phyloP scores from a whole-genome alignment of 2,888 invertebrate species.

The Carterocephalus palaemon region DNA sequence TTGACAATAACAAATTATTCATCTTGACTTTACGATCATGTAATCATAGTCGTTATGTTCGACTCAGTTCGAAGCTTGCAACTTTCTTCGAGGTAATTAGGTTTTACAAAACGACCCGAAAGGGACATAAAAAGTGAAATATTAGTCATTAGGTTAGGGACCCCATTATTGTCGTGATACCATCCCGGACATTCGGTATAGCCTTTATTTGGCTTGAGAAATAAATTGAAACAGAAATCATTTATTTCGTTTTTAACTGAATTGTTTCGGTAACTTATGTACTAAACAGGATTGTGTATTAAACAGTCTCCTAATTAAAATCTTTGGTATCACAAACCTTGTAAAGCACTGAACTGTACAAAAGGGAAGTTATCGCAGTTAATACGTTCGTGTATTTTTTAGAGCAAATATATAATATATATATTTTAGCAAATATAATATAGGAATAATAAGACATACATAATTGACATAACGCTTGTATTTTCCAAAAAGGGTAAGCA shows the following conservation, averaged over 20 bases:
- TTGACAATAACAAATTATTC: constrained; percentile 45
- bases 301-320: too few species aligned
- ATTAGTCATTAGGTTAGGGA: constrained; percentile 45
- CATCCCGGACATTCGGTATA: constrained; percentile 22
- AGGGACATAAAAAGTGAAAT: constrained; percentile 33
- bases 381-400: too few species aligned
- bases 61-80: constrained; percentile 33
- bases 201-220: constrained; percentile 13
- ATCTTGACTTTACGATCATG: constrained; percentile 47
- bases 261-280: not conserved
- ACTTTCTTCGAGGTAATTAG: constrained; percentile 50
- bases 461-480: too few species aligned
- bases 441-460: too few species aligned
- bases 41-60: constrained; percentile 46
- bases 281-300: too few species aligned
- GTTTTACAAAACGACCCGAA: constrained; percentile 34
- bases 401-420: too few species aligned
- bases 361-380: too few species aligned
- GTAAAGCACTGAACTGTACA: too few species aligned
- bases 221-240: constrained; percentile 17
- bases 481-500: too few species aligned
- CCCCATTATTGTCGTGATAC: constrained; percentile 25
- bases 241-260: constrained; percentile 2
- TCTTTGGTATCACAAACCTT: too few species aligned
- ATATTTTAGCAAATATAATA: too few species aligned